These are phyloP conservation scores for Sturnus vulgaris DNA, from an alignment of 2,113 vertebrate species.

Conservation along the genomic window DNA sequence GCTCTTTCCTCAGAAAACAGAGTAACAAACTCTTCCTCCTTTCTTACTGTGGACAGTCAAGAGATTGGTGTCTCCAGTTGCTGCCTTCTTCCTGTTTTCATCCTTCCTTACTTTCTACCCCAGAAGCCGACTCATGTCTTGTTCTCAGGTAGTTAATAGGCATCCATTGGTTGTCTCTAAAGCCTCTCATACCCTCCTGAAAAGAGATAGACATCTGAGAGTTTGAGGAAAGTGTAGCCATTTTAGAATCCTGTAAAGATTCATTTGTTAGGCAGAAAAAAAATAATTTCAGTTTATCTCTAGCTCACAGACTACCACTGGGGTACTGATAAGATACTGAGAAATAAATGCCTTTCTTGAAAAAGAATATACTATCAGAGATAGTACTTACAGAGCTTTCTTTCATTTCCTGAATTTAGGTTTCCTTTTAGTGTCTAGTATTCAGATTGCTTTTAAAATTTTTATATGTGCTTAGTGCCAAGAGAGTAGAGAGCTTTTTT, in stretches of 20 bases:
- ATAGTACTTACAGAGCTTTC: background rate
- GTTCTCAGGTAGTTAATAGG: background rate
- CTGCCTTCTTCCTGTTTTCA: background rate
- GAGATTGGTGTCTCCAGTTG: background rate
- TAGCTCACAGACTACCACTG: background rate
- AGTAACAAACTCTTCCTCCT: background rate
- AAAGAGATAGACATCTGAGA: background rate
- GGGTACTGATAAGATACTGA: background rate
- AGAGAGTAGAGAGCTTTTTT: background rate
- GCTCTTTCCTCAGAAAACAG: background rate
- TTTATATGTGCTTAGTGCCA: background rate
- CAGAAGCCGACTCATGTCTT: background rate
- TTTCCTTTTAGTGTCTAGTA: background rate
- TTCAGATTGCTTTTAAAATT: background rate
- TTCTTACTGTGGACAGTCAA: background rate
- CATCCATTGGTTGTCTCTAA: background rate
- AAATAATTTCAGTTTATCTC: background rate
- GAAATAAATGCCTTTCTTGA: conserved; percentile 7
- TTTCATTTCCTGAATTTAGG: background rate
- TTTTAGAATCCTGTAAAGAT: background rate
- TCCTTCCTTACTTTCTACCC: background rate
- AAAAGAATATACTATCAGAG: background rate
- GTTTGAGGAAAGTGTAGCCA: background rate
- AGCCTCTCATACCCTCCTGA: background rate
- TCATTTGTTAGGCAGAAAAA: background rate